Conservation (phyloP, 2,888 invertebrate species). For the Perizoma affinitatum region DNA sequence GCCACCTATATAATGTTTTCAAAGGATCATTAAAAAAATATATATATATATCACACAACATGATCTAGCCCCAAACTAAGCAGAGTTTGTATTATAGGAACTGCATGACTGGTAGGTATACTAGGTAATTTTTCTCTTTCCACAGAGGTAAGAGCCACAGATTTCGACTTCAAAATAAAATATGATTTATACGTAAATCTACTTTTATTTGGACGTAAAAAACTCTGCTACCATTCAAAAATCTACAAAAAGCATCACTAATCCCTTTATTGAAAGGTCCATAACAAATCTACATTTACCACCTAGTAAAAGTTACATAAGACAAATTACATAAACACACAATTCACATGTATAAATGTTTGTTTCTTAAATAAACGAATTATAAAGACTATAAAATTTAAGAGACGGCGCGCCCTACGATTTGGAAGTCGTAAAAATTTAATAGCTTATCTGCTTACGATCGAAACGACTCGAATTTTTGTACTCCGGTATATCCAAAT, state of each 20-base stretch:
- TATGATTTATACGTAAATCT: no score
- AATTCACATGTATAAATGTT: constrained; percentile 35
- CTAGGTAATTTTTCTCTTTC: no score
- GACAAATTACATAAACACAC: constrained; percentile 31
- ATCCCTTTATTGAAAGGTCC: background rate
- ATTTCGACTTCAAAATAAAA: no score
- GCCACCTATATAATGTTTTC: no score
- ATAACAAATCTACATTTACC: constrained; percentile 13
- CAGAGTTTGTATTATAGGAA: no score
- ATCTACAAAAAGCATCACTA: background rate
- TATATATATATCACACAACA: no score
- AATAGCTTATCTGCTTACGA: constrained; percentile 15
- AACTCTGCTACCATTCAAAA: no score
- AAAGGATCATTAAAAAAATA: no score
- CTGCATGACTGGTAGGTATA: no score
- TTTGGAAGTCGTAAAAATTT: constrained; percentile 26
- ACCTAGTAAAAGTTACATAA: constrained; percentile 23
- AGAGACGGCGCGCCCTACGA: constrained; percentile 13
- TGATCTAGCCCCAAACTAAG: no score
- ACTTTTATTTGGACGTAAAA: no score
- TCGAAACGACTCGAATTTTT: constrained; percentile 6
- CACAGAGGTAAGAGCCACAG: no score
- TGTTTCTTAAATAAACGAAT: constrained; percentile 37
- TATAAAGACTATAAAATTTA: constrained; percentile 23
- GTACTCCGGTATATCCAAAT: constrained; percentile 4